Evolutionary conservation across 1,140 invertebrate species (phyloP).

Genomic region (Ephestia elutella): DNA sequence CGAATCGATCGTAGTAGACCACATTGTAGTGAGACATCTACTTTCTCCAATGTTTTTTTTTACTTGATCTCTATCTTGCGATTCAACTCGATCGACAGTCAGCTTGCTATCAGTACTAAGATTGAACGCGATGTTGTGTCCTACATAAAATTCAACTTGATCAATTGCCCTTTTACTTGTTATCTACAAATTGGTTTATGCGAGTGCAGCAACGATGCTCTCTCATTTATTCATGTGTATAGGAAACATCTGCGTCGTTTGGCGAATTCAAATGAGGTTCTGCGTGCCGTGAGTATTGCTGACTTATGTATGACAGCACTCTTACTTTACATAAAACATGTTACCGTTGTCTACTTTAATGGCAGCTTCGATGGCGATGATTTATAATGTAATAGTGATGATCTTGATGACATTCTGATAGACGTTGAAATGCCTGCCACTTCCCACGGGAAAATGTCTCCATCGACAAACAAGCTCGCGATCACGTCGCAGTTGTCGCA

Average conservation of each 20-base stretch:
- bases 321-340: constrained; percentile 12
- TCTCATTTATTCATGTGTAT: constrained; percentile 27
- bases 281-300: constrained; percentile 14
- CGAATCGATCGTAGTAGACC: background rate
- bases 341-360: constrained; percentile 1
- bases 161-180: constrained; percentile 31
- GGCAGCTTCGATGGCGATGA: background rate
- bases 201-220: constrained; percentile 29
- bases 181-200: constrained; percentile 45
- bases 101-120: constrained; percentile 30
- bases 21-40: background rate
- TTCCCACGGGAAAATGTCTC: constrained; percentile 21
- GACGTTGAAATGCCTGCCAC: constrained; percentile 6
- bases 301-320: constrained; percentile 1
- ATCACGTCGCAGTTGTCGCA: constrained; percentile 5
- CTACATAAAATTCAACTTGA: constrained; percentile 32
- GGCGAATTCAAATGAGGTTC: constrained; percentile 20
- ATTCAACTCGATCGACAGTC: constrained; percentile 18
- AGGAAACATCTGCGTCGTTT: constrained; percentile 26
- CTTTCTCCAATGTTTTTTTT: constrained; percentile 6
- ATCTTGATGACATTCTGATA: constrained; percentile 18
- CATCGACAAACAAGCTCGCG: background rate
- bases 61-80: constrained; percentile 17
- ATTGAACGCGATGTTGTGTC: constrained; percentile 30
- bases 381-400: background rate